phyloP scores from a whole-genome alignment of 1,140 invertebrate species.

The Ladona fulva region DNA sequence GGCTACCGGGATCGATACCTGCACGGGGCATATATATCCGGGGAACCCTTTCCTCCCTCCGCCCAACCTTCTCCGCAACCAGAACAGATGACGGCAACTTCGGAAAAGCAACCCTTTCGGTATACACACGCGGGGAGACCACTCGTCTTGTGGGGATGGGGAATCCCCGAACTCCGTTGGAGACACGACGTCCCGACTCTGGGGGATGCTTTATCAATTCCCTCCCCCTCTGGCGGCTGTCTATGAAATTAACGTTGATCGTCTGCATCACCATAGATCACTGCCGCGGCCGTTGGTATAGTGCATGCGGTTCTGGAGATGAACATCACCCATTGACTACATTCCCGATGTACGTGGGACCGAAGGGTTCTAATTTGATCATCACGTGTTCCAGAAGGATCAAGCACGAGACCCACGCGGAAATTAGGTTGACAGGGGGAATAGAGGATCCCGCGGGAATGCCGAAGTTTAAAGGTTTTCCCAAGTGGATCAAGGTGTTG shows the following conservation, averaged over 20 bases:
- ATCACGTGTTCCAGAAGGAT: too few species aligned
- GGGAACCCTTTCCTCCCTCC: neutral
- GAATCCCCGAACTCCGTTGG: too few species aligned
- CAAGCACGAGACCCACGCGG: too few species aligned
- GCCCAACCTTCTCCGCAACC: neutral
- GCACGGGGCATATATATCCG: slow-evolving; percentile 6
- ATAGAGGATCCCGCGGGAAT: too few species aligned
- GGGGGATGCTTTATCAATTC: neutral
- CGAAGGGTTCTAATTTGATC: too few species aligned
- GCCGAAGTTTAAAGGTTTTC: too few species aligned
- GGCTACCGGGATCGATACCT: slow-evolving; percentile 1
- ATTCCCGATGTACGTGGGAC: too few species aligned
- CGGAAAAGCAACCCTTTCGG: too few species aligned
- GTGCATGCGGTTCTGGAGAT: neutral
- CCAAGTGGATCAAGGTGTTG: too few species aligned
- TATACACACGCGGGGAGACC: too few species aligned
- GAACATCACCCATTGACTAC: neutral
- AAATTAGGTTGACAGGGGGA: too few species aligned
- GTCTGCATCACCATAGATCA: neutral
- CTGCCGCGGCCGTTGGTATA: neutral
- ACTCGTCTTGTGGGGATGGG: too few species aligned
- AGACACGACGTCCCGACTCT: neutral
- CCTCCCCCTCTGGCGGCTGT: neutral
- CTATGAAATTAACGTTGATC: neutral
- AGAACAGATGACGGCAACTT: neutral